A percentile compares a stretch with the other conserved stretches of the same genome.
These are phyloP conservation scores for Numida meleagris DNA, from an alignment of 2,113 vertebrate genomes.

Conservation along the genomic window DNA sequence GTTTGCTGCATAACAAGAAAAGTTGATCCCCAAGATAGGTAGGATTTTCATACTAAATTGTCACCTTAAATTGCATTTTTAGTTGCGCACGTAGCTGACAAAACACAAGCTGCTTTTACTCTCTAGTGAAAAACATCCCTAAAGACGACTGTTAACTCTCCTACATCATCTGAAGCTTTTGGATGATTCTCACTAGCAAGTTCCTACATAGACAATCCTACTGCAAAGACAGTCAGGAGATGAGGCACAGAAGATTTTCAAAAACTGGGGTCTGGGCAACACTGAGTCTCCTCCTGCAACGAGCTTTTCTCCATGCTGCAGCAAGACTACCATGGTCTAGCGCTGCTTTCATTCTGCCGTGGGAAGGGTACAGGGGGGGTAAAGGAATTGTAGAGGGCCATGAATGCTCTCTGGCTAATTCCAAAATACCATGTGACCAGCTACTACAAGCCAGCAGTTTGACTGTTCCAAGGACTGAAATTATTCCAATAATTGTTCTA, in stretches of 20 bases:
- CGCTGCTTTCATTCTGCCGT: not conserved
- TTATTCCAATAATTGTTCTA: not conserved
- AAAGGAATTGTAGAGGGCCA: not conserved
- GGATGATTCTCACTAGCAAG: not conserved
- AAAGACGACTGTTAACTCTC: not conserved
- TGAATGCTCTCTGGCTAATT: not conserved
- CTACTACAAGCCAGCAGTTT: not conserved
- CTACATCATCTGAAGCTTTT: not conserved
- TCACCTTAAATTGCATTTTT: not conserved
- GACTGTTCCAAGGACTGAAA: not conserved
- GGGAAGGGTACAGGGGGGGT: not conserved
- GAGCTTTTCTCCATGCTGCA: not conserved
- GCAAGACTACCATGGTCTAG: not conserved
- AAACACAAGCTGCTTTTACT: not conserved
- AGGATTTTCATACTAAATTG: not conserved
- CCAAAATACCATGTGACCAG: not conserved
- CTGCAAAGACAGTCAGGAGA: not conserved
- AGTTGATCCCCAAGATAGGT: not conserved
- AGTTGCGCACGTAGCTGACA: not conserved
- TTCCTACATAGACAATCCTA: not conserved
- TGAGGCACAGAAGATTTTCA: not conserved
- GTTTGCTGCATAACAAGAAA: not conserved
- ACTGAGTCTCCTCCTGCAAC: not conserved
- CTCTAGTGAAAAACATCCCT: not conserved
- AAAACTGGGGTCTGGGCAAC: not conserved